Evolutionary conservation across 2,888 invertebrate genomes (phyloP).

Genomic region (Synergus itoensis): DNA sequence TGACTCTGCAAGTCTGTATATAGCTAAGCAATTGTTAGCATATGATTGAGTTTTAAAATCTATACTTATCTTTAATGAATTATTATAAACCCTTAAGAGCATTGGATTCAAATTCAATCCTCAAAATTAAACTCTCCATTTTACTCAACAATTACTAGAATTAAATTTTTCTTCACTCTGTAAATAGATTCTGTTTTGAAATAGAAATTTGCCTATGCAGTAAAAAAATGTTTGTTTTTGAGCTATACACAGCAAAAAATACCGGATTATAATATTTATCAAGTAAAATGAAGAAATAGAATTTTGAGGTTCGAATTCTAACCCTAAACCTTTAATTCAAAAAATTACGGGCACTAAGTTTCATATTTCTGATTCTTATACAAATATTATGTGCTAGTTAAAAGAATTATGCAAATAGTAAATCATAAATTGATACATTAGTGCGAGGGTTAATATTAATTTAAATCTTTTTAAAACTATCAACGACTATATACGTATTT

Average conservation of each 20-base stretch:
- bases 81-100: neutral
- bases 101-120: too few species aligned
- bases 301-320: too few species aligned
- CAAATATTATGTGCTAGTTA: neutral
- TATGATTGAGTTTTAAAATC: neutral
- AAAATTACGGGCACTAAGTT: neutral
- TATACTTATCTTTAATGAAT: neutral
- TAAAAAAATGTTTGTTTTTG: too few species aligned
- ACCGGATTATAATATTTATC: too few species aligned
- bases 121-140: too few species aligned
- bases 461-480: neutral
- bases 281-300: too few species aligned
- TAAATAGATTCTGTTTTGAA: too few species aligned
- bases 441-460: neutral
- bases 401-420: neutral
- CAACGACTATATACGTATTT: neutral
- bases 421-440: neutral
- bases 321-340: neutral
- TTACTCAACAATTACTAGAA: too few species aligned
- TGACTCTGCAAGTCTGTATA: conserved; percentile 27
- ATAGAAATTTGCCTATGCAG: too few species aligned
- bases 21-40: neutral
- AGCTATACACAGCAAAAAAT: too few species aligned
- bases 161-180: too few species aligned
- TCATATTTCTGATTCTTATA: neutral